These are phyloP conservation scores for Cephus sareptanus DNA, from an alignment of 2,888 invertebrate species.

Conservation along the genomic window DNA sequence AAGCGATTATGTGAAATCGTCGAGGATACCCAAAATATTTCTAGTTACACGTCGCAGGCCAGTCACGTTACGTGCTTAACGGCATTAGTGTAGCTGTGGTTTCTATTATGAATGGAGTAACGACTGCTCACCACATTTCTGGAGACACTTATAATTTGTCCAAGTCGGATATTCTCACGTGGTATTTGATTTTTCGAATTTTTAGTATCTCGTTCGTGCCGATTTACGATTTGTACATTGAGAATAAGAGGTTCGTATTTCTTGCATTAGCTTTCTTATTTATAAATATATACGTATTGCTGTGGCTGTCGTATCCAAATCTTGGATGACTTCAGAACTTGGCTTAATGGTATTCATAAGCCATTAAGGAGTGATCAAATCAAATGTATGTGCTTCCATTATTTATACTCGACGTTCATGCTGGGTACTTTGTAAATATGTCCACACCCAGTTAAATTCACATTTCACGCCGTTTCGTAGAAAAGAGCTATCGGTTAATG, in stretches of 20 bases:
- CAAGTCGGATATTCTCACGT: neutral
- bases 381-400: neutral
- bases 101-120: neutral
- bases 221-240: neutral
- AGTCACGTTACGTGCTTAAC: neutral
- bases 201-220: neutral
- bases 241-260: neutral
- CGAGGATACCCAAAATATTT: neutral
- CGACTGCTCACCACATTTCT: neutral
- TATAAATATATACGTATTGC: no score
- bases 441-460: conserved; percentile 53
- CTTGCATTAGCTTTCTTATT: no score
- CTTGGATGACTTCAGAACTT: neutral
- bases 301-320: neutral
- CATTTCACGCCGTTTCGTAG: conserved; percentile 21
- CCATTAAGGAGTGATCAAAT: neutral
- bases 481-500: neutral
- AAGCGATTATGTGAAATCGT: neutral
- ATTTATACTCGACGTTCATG: conserved; percentile 2
- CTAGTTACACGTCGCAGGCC: neutral
- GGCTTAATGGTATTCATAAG: neutral
- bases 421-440: conserved; percentile 44
- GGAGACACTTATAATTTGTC: neutral
- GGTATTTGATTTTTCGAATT: neutral
- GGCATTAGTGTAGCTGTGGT: neutral